Base-by-base conservation (phyloP, 2,888 invertebrate genomes). In the Sesia bembeciformis region DNA sequence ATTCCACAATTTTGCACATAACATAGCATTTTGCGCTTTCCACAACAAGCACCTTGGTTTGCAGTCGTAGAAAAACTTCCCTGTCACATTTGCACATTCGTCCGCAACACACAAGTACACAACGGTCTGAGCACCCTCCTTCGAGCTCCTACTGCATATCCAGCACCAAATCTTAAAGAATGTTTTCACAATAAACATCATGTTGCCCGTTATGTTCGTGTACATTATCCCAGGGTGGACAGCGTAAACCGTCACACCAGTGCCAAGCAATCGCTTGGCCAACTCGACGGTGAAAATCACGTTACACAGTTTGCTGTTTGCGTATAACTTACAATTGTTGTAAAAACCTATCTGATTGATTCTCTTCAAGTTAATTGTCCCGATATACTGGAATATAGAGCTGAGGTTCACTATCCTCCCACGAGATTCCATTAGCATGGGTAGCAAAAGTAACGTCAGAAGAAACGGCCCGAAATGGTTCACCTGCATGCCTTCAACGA, bases 191-290 rank as follows among this genome's bases (percentile, higher is more conserved):
- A n/a, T 49, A 43, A 8, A 41, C 4, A 89, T 52, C 91, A 92
- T 4, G 93, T 68, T 43, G 3, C 0, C 90, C 64, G 91, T 93
- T 52, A 94, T 94, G 51, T 93, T 94, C 0, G 93, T 93, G 72
- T 92, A 92, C 57, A 95, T 93, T 81, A 94, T 90, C 38, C 96
- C 96, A 0, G 96, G 96, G 83, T 96, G 95, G 52, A 95, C 81
- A 61, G 93, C 94, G 70, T 95, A 95, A 0, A 91, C 94, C 0
- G 93, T 93, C 0, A 95, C 91, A 39, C 91, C 92, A 49, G 67
- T 62, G 40, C 66, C 73, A 40, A 62, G 52, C 5, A 77, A 57
- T 46, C 67, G 63, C 41, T 67, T 65, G 0, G 76, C 70, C 7
- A 81, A 61, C 56, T 78, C 75, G 54, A 71, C 69, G n/a, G 75